Evolutionary conservation across 2,797 vertebrate species (phyloP).

Genomic region (Allobates femoralis): DNA sequence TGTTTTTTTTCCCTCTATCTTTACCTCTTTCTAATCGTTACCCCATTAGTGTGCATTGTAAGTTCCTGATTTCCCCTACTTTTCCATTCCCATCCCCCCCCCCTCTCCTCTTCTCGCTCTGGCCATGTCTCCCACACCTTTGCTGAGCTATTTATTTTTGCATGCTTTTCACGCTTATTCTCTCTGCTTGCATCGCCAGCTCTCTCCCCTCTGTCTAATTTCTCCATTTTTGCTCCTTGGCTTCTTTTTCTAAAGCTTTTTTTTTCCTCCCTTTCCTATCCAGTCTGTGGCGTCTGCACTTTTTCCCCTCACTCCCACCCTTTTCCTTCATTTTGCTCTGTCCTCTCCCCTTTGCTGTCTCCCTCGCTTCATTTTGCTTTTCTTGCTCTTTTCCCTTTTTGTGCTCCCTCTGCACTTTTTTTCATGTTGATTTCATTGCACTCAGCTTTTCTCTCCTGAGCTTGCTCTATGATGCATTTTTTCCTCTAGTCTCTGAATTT

Average conservation of each 20-base stretch:
- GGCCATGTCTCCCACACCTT: conserved; percentile 42
- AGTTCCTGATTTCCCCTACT: not conserved
- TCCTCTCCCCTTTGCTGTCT: conserved; percentile 33
- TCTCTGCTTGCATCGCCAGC: conserved; percentile 36
- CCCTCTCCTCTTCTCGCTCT: not conserved
- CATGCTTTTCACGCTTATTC: conserved; percentile 26
- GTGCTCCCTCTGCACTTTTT: conserved; percentile 62
- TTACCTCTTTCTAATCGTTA: not conserved
- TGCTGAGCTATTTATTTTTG: conserved; percentile 4
- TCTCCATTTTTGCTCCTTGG: conserved; percentile 37
- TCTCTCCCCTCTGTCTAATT: conserved; percentile 26
- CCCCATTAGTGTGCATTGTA: not conserved
- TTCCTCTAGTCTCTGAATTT: conserved; percentile 5
- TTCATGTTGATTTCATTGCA: conserved; percentile 50
- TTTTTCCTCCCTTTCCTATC: conserved; percentile 15
- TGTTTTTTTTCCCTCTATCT: not conserved
- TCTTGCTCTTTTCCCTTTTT: conserved; percentile 60
- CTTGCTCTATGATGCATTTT: conserved; percentile 43
- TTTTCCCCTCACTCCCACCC: conserved; percentile 31
- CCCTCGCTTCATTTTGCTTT: conserved; percentile 53
- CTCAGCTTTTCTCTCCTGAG: conserved; percentile 57
- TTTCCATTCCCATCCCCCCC: conserved; percentile 17
- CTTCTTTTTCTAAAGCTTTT: conserved; percentile 36
- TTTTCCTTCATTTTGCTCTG: conserved; percentile 45
- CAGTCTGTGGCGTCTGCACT: conserved; percentile 43